phyloP scores from a whole-genome alignment of 2,888 invertebrate genomes.

The Dryocosmus kuriphilus region DNA sequence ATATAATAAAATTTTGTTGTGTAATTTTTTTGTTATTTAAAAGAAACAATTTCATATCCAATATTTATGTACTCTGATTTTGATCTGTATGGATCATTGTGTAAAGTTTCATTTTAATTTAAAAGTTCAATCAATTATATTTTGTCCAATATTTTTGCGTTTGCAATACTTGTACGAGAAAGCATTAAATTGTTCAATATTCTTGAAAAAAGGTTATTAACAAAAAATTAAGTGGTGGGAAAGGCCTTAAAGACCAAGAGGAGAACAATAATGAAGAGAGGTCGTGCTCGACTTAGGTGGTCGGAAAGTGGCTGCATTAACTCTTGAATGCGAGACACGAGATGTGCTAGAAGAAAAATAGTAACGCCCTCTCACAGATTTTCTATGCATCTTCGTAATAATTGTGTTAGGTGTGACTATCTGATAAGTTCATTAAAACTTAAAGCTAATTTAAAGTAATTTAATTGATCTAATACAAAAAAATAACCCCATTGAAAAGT shows the following conservation, averaged over 20 bases:
- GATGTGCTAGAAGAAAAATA: conserved; percentile 17
- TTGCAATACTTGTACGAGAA: neutral
- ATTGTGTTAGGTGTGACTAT: neutral
- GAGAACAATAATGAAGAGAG: conserved; percentile 30
- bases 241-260: conserved; percentile 16
- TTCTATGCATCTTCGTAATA: neutral
- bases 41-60: neutral
- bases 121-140: neutral
- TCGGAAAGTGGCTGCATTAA: conserved; percentile 18
- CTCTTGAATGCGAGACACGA: conserved; percentile 9
- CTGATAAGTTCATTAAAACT: neutral
- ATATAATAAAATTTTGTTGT: too few relatives aligned
- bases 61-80: neutral
- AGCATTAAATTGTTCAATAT: neutral
- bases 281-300: conserved; percentile 32
- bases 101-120: neutral
- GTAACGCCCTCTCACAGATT: conserved; percentile 3
- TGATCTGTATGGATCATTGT: too few relatives aligned
- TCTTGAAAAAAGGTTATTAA: conserved; percentile 1
- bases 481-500: too few relatives aligned
- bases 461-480: too few relatives aligned
- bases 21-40: too few relatives aligned
- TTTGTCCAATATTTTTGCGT: neutral
- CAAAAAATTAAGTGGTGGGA: conserved; percentile 10
- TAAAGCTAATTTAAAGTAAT: too few relatives aligned